Evolutionary conservation across 2,888 invertebrate genomes (phyloP).

Genomic region (Podabrus alpinus): DNA sequence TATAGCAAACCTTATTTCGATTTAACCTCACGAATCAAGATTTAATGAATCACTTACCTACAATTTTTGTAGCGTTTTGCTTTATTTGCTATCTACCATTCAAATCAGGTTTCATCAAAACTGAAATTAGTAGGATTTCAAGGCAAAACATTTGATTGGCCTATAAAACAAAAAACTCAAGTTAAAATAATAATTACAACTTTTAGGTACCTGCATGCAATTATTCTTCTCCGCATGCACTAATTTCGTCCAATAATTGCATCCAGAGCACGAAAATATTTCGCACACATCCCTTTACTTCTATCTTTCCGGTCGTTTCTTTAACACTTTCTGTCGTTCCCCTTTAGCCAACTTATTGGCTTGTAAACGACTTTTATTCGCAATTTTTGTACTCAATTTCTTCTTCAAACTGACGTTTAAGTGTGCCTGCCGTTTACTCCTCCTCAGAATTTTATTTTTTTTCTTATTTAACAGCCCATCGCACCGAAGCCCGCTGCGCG

Average conservation of each 20-base stretch:
- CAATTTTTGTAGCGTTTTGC: no score
- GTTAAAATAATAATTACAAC: not conserved
- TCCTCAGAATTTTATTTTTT: not conserved
- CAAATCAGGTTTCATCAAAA: not conserved
- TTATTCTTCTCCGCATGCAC: not conserved
- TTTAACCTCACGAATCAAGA: no score
- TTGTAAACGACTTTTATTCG: not conserved
- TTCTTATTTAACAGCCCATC: not conserved
- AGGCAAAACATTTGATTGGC: not conserved
- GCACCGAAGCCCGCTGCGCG: not conserved
- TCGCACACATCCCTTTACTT: not conserved
- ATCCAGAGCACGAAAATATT: not conserved
- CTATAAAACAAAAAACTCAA: not conserved
- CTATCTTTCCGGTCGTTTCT: not conserved
- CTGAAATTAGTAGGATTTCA: not conserved
- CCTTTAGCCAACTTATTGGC: not conserved
- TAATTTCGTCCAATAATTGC: not conserved
- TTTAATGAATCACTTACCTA: no score
- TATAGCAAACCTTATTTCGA: no score
- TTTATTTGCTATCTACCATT: no score
- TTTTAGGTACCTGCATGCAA: not conserved
- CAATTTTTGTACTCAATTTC: not conserved
- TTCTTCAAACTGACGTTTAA: not conserved
- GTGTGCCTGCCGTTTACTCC: not conserved
- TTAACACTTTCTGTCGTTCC: not conserved